Evolutionary conservation across 2,113 vertebrate genomes (phyloP).

Genomic region (Sitta europaea): DNA sequence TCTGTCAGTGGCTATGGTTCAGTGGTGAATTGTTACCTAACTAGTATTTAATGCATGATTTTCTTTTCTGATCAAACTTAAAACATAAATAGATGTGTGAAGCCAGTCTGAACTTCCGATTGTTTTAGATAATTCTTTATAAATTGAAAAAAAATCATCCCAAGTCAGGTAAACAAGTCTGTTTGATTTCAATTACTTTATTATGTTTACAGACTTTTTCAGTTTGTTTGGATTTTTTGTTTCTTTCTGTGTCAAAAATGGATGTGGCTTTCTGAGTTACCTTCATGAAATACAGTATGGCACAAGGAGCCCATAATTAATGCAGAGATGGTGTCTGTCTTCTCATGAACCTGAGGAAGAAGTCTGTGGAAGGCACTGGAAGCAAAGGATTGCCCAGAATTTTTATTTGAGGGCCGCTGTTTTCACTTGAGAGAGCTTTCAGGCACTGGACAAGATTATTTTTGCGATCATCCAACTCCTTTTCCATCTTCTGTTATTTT

Average conservation of each 20-base stretch:
- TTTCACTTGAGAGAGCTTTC: background rate
- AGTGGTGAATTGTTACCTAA: background rate
- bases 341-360: background rate
- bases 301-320: background rate
- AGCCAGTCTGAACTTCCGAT: background rate
- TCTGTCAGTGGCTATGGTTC: background rate
- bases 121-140: background rate
- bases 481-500: background rate
- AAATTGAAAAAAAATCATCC: background rate
- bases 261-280: background rate
- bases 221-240: background rate
- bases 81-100: background rate
- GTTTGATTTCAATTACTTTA: background rate
- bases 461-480: background rate
- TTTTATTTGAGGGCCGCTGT: background rate
- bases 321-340: background rate
- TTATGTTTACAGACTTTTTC: background rate
- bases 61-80: background rate
- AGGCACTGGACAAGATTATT: background rate
- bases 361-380: background rate
- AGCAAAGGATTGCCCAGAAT: background rate
- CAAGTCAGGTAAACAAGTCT: background rate
- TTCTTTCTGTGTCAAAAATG: background rate
- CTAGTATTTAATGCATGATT: background rate
- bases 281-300: background rate